Base-by-base conservation (phyloP, 2,888 invertebrate genomes). In the Napeogenes inachia region DNA sequence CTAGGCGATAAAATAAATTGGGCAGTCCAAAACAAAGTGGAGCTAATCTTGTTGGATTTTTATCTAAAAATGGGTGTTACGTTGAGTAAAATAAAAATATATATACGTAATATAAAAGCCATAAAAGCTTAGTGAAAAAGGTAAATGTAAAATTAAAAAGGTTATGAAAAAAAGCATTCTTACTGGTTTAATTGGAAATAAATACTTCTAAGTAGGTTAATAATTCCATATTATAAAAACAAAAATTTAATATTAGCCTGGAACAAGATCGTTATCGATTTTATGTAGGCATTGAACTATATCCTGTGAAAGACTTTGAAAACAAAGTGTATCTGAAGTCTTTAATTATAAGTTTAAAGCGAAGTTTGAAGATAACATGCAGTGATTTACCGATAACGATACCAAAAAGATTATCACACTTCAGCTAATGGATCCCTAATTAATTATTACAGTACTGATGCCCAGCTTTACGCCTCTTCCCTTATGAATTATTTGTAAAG, bases 401-500 rank as follows among this genome's bases (percentile, higher is more conserved):
- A 77, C 79, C 81, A 77, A 87, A 82, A 84, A 85, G 86, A 84
- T 87, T 83, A 87, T 82, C 82, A 76, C 77, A 71, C 78, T 70
- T 70, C 58, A 66, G 68, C 78, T 86, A 87, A 87, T 86, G 85
- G 82, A 71, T 70, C 69, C 57, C 75, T 80, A 85, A 85, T 87
- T 85, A 86, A 81, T 85, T 83, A 85, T 84, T 84, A 77, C 45
- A 55, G 55, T 12, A 21, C 13, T 54, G 58, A 47, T 62, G 58
- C 42, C 13, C 54, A n/a, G 57, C 54, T 47, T 62, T 55, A 58
- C 13, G 42, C 47, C 46, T 50, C 30, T 47, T 47, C 47, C 47
- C 47, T 50, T 50, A 30, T 50, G 21, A 50, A 50, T 50, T 50
- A 50, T 50, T 50, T 50, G 8, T 50, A 30, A 10, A 30, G 42